These are phyloP conservation scores for Zonotrichia leucophrys DNA, from an alignment of 2,113 vertebrate species.

Conservation along the genomic window DNA sequence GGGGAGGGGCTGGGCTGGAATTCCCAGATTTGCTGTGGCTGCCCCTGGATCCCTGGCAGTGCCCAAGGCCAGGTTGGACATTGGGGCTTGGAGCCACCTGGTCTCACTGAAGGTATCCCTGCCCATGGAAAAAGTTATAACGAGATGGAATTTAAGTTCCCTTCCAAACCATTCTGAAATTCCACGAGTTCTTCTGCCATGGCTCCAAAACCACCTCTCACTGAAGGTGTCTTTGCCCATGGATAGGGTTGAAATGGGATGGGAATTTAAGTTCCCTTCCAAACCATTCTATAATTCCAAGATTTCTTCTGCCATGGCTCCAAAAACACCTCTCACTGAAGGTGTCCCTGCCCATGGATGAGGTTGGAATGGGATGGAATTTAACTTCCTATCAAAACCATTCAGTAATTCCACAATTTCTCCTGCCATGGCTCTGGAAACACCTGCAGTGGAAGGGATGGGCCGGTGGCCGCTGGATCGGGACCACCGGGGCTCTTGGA, in stretches of 20 bases:
- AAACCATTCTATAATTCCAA: not conserved
- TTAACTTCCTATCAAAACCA: not conserved
- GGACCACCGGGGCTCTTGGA: not conserved
- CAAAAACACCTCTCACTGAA: not conserved
- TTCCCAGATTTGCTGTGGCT: not conserved
- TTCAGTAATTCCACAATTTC: not conserved
- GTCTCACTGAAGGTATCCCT: not conserved
- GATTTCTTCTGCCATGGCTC: not conserved
- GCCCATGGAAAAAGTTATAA: not conserved
- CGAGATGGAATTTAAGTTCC: not conserved
- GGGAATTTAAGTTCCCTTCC: not conserved
- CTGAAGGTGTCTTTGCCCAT: not conserved
- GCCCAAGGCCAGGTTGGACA: not conserved
- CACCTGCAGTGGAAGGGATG: accelerated
- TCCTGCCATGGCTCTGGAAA: not conserved
- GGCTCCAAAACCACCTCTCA: not conserved
- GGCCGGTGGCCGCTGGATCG: not conserved
- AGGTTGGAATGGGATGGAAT: accelerated
- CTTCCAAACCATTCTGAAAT: not conserved
- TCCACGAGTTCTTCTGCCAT: not conserved
- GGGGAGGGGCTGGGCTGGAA: not conserved
- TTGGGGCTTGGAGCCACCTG: accelerated
- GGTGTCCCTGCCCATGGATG: not conserved
- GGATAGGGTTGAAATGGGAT: not conserved
- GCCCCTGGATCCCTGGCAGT: not conserved